Base-by-base conservation (phyloP, 2,888 invertebrate species). In the Drosophila vallismaia region DNA sequence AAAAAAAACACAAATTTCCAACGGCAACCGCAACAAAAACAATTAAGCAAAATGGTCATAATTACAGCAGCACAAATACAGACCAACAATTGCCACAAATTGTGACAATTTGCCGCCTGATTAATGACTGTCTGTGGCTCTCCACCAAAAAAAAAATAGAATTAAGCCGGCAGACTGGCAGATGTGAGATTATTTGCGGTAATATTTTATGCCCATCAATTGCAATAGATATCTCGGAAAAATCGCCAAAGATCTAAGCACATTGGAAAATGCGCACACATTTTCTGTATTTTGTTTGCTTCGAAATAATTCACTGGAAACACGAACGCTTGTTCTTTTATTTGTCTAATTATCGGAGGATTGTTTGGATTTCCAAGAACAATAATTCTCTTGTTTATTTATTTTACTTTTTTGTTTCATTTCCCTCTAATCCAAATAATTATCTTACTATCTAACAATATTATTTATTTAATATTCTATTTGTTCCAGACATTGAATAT, bases 71-170 rank as follows among this genome's bases (percentile, higher is more conserved):
- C 57, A 70, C 38, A 53, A 53, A 57, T 28, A 56, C 56, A 52
- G 51, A 53, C 62, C 50, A 57, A 67, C 62, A 68, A 70, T 68
- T 59, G 52, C 69, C 59, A 54, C 53, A 71, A 74, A 71, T 75
- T 74, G 75, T 71, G 60, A 76, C 74, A 76, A 67, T 75, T 77
- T 76, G 71, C 58, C 66, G 62, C 60, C 67, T 78, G 73, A 72
- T 75, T 77, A 77, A 78, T 75, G 74, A 70, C 68, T 68, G 73
- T 66, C 67, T 74, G 75, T 74, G 75, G 74, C 56, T 72, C 52
- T 76, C 40, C 24, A 45, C 31, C 53, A 42, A 46, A 63, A 52
- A 60, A 42, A 52, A 49, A 31, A 19, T 6, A 51, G 40, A 8
- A n/a, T 42, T 19, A 42, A 49, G 44, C 62, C 48, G 28, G 42